Base-by-base conservation (phyloP, 2,797 vertebrate genomes). In the Chloroceryle inda region DNA sequence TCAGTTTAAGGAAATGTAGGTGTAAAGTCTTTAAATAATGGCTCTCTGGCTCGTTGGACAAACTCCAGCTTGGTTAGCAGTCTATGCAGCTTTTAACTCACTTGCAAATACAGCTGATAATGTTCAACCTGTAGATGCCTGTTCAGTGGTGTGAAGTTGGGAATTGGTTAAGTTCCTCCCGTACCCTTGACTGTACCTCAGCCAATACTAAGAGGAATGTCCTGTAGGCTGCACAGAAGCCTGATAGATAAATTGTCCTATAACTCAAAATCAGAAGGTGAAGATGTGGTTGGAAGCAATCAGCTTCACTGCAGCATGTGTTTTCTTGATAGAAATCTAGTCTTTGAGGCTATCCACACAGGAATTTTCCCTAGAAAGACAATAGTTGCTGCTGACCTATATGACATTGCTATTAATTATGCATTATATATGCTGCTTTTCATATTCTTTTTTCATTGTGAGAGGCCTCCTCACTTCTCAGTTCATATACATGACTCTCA, bases 351-450 rank as follows among this genome's bases (percentile, higher is more conserved):
- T 73, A 49, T 69, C 56, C 69, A 68, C 38, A 10, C 2, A 49
- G 49, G 69, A 82, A 29, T 85, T 85, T 53, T 80, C 55, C 42
- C 40, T 76, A 40, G 55, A 52, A 87, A 89, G 33, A 31, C 72
- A 68, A 50, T 15, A 37, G 27, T 42, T 85, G 53, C 68, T 35
- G 49, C 49, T 94, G 94, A 80, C 87, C 82, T 94, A 1, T 81
- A 40, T 84, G 94, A 79, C 78, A 72, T 29, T 81, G 58, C 53
- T 89, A 27, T 88, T 88, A 92, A 88, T 90, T 89, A 88, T 75
- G n/a, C 66, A 75, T 92, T 61, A 77, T 40, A 59, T 31, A 13
- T 38, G 69, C 92, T 75, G 50, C 58, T 77, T 92, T 88, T 90
- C 38, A 5, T 63, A 2, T 50, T 35, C 20, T 90, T 53, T 85